Evolutionary conservation across 2,113 vertebrate species (phyloP).

Genomic region (Corynorhinus townsendii): DNA sequence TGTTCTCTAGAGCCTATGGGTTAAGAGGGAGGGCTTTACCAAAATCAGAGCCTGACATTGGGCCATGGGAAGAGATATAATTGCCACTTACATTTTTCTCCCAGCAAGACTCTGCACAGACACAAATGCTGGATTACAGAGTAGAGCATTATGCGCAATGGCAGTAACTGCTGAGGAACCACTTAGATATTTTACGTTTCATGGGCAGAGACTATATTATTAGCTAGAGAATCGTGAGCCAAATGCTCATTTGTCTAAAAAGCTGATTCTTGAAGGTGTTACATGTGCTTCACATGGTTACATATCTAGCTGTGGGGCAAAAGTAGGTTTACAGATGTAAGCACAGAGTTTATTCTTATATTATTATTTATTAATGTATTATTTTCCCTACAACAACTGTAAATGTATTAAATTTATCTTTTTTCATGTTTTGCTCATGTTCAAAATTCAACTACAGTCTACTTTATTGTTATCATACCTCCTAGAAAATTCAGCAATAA

Average conservation of each 20-base stretch:
- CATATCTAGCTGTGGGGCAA: not conserved
- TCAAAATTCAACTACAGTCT: not conserved
- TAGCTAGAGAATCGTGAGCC: not conserved
- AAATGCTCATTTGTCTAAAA: not conserved
- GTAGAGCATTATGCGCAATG: not conserved
- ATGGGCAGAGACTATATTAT: not conserved
- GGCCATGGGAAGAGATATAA: not conserved
- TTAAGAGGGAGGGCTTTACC: not conserved
- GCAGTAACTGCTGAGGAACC: not conserved
- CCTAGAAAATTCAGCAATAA: constrained; percentile 31
- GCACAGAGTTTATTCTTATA: not conserved
- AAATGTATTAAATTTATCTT: not conserved
- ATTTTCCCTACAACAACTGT: not conserved
- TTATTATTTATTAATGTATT: not conserved
- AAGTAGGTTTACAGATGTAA: not conserved
- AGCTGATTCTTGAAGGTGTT: not conserved
- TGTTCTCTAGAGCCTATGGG: not conserved
- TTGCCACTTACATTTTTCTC: not conserved
- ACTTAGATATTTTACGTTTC: not conserved
- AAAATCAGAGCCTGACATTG: not conserved
- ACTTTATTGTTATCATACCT: not conserved
- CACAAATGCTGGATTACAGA: not conserved
- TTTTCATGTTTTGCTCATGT: not conserved
- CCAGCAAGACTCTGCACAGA: not conserved
- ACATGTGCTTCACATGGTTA: not conserved